Evolutionary conservation across 2,888 invertebrate genomes (phyloP), one percentile per base, ranked within the genome.

Genomic region (Ametastegia equiseti): DNA sequence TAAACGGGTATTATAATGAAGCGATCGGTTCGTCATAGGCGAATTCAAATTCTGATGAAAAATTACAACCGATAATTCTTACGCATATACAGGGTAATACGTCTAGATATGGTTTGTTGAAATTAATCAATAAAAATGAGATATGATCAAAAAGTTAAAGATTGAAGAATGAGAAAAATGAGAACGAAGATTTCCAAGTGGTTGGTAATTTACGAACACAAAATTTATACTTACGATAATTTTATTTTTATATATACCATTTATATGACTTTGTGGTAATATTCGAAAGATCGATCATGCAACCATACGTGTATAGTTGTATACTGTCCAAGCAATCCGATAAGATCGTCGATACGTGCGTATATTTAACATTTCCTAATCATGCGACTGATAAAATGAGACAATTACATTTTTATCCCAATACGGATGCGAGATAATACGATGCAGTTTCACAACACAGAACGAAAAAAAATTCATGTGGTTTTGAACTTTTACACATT

Each of bases 1-100:
- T 73, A 27, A 45, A 71, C 45, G 69, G 27, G n/a, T n/a, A n/a
- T n/a, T n/a, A n/a, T 42, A 45, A 71, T 30, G 73, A 75, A 33
- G 60, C 15, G 39, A 78, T 78, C 57, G 42, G n/a, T 78, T 27
- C n/a, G n/a, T n/a, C n/a, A n/a, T n/a, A n/a, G 36, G 27, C 42
- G 42, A 60, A 78, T 19, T 42, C 19, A 42, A 60, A 60, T 57
- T 78, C 27, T 27, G 15, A 0, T 19, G 19, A 33, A 75, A 36
- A 2, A 67, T 67, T 67, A 5, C 42, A 30, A 30, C 3, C 2
- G 6, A 54, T 11, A 30, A 13, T 27, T 63, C 0, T 30, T 30
- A 63, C 9, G 63, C 1, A 63, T 63, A 9, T 15, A n/a, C 54
- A 54, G 5, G 6, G 2, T 6, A 15, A 15, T 6, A 42, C 6